Base-by-base conservation (phyloP, 2,888 invertebrate species). In the Caenorhabditis sinica region DNA sequence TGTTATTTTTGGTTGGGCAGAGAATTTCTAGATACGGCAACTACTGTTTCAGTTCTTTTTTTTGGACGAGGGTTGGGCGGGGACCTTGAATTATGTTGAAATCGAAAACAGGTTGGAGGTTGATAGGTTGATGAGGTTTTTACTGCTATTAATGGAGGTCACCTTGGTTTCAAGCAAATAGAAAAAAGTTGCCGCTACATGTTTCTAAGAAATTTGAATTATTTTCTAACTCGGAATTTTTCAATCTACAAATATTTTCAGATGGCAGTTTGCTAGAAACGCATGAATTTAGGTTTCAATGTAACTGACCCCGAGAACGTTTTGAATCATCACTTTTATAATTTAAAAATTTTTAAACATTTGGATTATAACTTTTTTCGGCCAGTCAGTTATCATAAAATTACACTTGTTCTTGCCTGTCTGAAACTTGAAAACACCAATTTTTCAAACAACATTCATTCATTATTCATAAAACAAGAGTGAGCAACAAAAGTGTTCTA, bases 401-500 rank as follows among this genome's bases (percentile, higher is more conserved):
- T 13, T 17, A 17, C n/a, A 6, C 49, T 2, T 6, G 15, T 15
- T 45, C 17, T 3, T 17, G 6, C 36, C 8, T 61, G n/a, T 25
- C 20, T 36, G n/a, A 53, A 53, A n/a, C 5, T 36, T 2, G 20
- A 60, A 60, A 36, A 60, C 4, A 40, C 15, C 5, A 3, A 3
- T 2, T 8, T 17, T 49, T 20, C 45, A 69, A 69, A 69, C 69
- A 69, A 69, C 69, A 53, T 69, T 56, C 53, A 56, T 69, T 69
- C 68, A 68, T 68, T 68, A 56, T 69, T 69, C 40, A 56, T 69
- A 69, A 69, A 69, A 56, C 56, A 56, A 69, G n/a, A 69, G 69
- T 69, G 69, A 69, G 69, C 69, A 69, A 69, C 69, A 69, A 69
- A 69, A 69, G 56, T 69, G 69, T 69, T 69, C 69, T 69, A 69